Evolutionary conservation across 1,140 invertebrate genomes (phyloP), one percentile per base, ranked within the genome.

Genomic region (Caenorhabditis inopinata): DNA sequence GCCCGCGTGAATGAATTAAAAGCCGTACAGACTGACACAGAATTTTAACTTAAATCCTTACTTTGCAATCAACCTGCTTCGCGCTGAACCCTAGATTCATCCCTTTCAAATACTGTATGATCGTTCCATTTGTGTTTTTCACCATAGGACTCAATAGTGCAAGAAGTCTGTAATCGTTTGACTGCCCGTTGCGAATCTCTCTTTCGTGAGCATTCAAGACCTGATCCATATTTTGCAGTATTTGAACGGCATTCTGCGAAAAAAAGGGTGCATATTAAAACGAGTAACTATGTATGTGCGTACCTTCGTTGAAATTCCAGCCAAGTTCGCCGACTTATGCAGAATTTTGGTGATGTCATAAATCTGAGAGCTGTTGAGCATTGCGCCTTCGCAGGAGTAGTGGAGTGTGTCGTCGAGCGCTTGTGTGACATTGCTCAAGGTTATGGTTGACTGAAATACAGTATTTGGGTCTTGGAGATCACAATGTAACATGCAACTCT

Each of bases 211-310:
- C 76, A 62, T 62, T 58, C 18, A 78, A 21, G 46, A 23, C 27
- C 1, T 78, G 49, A 38, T 78, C 76, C 76, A 78, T 78, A 12
- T 78, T 78, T 16, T 18, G 29, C n/a, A 78, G 32, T 7, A 78
- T 78, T 42, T 58, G 49, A 0, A 62, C 16, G 2, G 76, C 49
- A 16, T 78, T 53, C 76, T 76, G 16, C 1, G 46, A 46, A n/a
- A 42, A 27, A 18, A 21, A 49, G 25, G 7, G n/a, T 53, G 9
- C 49, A 53, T n/a, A 6, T 11, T 23, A 53, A 53, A 11, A 0
- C n/a, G 18, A 11, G n/a, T 11, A 53, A 53, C 49, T 11, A 53
- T 11, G 38, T 42, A 42, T 42, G 14, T 7, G 21, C 21, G 16
- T 47, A 79, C 77, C 27, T 35, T n/a, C 14, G 62, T 16, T 16